Evolutionary conservation across 2,113 vertebrate species (phyloP).

Genomic region (Hemiscyllium ocellatum): DNA sequence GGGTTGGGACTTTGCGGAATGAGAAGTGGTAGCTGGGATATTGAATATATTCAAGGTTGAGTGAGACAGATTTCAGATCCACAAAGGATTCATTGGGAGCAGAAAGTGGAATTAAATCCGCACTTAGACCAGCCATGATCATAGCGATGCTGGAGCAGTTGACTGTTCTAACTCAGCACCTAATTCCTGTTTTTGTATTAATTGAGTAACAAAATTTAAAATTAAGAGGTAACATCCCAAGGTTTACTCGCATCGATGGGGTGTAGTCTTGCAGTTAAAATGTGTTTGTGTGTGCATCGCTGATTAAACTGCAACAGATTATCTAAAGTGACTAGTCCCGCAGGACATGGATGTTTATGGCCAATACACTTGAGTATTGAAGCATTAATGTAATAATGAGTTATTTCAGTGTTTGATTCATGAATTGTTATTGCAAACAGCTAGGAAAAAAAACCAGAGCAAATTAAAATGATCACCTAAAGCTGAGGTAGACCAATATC

Average conservation of each 20-base stretch:
- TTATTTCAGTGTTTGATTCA: slow-evolving; percentile 38
- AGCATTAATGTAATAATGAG: slow-evolving; percentile 34
- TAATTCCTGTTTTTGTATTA: not conserved
- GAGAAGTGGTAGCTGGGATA: not conserved
- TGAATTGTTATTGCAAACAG: slow-evolving; percentile 9
- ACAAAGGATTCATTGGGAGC: not conserved
- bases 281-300: slow-evolving; percentile 5
- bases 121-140: not conserved
- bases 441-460: slow-evolving; percentile 19
- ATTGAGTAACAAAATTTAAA: not conserved
- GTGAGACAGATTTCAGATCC: not conserved
- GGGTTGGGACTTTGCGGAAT: not conserved
- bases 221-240: not conserved
- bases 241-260: not conserved
- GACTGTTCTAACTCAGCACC: not conserved
- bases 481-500: slow-evolving; percentile 24
- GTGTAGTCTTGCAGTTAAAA: not conserved
- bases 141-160: not conserved
- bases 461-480: slow-evolving; percentile 27
- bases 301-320: slow-evolving; percentile 33
- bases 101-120: not conserved
- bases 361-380: not conserved
- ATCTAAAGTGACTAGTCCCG: slow-evolving; percentile 29
- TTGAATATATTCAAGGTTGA: not conserved
- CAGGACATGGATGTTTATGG: not conserved